A percentile compares a stretch with the other conserved stretches of the same genome.
These are phyloP conservation scores for Pseudobourletiella spinata DNA, from an alignment of 1,140 invertebrate genomes.

Conservation along the genomic window DNA sequence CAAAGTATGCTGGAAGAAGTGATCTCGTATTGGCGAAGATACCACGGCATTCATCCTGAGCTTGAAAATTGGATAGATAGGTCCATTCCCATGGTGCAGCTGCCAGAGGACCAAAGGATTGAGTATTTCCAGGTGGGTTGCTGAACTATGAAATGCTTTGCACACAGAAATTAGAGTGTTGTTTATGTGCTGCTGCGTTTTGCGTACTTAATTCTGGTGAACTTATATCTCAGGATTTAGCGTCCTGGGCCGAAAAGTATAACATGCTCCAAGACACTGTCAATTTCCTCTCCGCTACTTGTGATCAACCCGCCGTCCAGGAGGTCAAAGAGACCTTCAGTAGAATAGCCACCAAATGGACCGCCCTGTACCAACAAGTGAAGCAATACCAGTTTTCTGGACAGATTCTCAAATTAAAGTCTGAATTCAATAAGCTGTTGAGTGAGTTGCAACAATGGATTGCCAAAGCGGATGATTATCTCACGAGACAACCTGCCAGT, in stretches of 20 bases:
- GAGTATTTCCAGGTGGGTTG: conserved; percentile 60
- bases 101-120: conserved; percentile 72
- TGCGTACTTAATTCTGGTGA: no score
- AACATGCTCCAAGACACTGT: conserved; percentile 71
- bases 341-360: conserved; percentile 65
- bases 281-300: conserved; percentile 78
- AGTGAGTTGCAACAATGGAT: conserved; percentile 70
- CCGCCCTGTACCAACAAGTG: conserved; percentile 63
- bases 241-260: conserved; percentile 79
- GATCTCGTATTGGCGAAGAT: conserved; percentile 75
- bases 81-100: conserved; percentile 64
- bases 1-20: conserved; percentile 83
- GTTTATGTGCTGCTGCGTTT: no score
- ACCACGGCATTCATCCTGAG: conserved; percentile 59
- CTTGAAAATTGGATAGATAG: conserved; percentile 69
- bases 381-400: conserved; percentile 80
- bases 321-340: conserved; percentile 66
- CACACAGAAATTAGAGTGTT: no score
- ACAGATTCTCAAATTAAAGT: conserved; percentile 67
- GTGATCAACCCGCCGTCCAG: conserved; percentile 63
- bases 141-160: no score
- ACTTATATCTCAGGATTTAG: conserved; percentile 84
- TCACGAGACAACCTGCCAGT: conserved; percentile 59
- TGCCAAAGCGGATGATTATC: conserved; percentile 58
- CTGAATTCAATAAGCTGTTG: conserved; percentile 68